Evolutionary conservation across 1,140 invertebrate species (phyloP), one percentile per base, ranked within the genome.

Genomic region (Drosophila oshimai): DNA sequence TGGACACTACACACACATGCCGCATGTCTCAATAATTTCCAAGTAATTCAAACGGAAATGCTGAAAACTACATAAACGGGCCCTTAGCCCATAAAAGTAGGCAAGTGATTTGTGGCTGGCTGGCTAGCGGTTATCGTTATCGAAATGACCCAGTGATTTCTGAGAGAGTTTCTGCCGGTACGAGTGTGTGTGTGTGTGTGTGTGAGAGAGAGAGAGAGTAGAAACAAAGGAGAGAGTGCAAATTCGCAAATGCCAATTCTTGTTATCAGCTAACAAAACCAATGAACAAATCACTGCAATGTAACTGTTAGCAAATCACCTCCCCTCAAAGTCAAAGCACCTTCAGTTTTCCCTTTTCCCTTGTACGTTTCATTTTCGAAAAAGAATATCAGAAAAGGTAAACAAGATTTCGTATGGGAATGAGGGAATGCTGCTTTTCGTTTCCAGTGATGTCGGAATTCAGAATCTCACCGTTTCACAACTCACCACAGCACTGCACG

Each of bases 391-490:
- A 3, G 2, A 49, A 58, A 58, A 29, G 45, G 54, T 49, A 58
- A 58, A 58, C 55, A 58, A 22, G n/a, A 15, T 26, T 49, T 49
- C 45, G 22, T 37, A 34, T 33, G 24, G 12, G 7, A 51, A 28
- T 20, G 15, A n/a, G 13, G 22, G 17, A n/a, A 20, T 58, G 34
- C 33, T 49, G 53, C 20, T 42, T 47, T 17, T 26, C 65, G 42
- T 24, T 53, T 69, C 37, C 62, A 55, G 61, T 49, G 20, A 36
- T 37, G 41, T 68, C 34, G 64, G 34, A 54, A 34, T 45, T 17
- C 5, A 24, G n/a, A 54, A 28, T 68, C 31, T 37, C 62, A 68
- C 31, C 39, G 65, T 69, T 69, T 37, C 65, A 24, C 29, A 55
- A 68, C 33, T 69, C 65, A 69, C 65, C 65, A 69, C 65, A n/a